A percentile compares a stretch with the other conserved stretches of the same genome.
phyloP scores from a whole-genome alignment of 2,797 vertebrate genomes.

The Brachyrhaphis roseni region DNA sequence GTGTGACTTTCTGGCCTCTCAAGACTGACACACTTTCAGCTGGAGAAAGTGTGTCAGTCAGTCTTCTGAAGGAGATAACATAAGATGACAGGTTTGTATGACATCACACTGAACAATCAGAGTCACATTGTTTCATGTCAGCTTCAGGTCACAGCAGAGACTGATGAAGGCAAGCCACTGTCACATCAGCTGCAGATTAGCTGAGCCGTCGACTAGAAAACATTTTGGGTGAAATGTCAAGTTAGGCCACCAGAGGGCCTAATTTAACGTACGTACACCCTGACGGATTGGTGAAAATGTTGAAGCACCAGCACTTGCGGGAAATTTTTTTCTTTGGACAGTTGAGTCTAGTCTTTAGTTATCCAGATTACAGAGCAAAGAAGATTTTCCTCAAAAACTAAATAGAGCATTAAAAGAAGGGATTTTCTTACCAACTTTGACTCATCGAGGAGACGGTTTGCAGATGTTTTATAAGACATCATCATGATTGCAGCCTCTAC shows the following conservation, averaged over 20 bases:
- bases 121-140: slow-evolving; percentile 15
- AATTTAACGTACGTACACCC: neutral
- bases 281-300: neutral
- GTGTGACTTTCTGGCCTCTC: slow-evolving; percentile 18
- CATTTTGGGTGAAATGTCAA: slow-evolving; percentile 33
- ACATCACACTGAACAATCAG: slow-evolving; percentile 22
- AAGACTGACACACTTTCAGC: slow-evolving; percentile 39
- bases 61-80: slow-evolving; percentile 23
- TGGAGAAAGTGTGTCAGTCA: slow-evolving; percentile 14
- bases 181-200: neutral
- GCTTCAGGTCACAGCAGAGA: neutral
- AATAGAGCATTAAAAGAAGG: neutral
- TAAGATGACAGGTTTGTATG: slow-evolving; percentile 1
- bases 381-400: neutral
- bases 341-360: neutral
- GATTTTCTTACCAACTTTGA: neutral
- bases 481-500: neutral
- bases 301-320: neutral
- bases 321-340: neutral
- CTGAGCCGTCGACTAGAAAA: neutral
- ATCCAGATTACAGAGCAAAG: neutral
- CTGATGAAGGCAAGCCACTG: neutral
- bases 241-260: slow-evolving; percentile 65
- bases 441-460: neutral
- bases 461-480: neutral